A percentile compares a stretch with the other conserved stretches of the same genome.
Evolutionary conservation across 35 echinoderm and acorn worm species (phyloP).

Genomic region (Hemicentrotus pulcherrimus): DNA sequence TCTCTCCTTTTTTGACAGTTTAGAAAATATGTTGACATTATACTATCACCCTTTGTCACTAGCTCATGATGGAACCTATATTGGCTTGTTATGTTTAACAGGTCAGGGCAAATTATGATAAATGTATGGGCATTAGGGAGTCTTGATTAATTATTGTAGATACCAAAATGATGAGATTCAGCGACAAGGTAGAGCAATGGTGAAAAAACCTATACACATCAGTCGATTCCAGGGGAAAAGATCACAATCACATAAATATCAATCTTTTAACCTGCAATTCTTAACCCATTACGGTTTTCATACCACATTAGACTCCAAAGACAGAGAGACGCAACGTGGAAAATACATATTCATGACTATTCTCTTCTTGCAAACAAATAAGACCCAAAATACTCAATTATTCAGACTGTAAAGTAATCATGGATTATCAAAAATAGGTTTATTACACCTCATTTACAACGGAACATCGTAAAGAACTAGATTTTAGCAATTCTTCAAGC

Average conservation of each 20-base stretch:
- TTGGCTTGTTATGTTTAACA: background rate
- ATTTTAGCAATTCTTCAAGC: background rate
- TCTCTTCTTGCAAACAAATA: no score
- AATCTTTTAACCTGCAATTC: no score
- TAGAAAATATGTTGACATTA: background rate
- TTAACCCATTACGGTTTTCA: no score
- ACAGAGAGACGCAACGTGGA: no score
- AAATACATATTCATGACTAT: no score
- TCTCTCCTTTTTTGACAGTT: background rate
- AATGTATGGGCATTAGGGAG: background rate
- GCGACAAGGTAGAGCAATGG: background rate
- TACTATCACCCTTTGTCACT: background rate
- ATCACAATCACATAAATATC: no score
- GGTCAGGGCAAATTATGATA: slow-evolving; percentile 15
- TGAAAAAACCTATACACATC: no score
- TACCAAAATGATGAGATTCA: background rate
- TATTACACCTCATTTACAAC: background rate
- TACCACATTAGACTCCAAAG: no score
- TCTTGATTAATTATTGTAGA: slow-evolving; percentile 12
- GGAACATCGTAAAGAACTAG: background rate
- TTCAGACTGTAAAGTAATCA: background rate
- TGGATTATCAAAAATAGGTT: background rate
- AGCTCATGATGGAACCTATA: background rate
- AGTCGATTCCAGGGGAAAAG: no score
- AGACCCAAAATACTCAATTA: no score